Evolutionary conservation across 1,140 invertebrate species (phyloP).

Genomic region (Oncopeltus fasciatus): DNA sequence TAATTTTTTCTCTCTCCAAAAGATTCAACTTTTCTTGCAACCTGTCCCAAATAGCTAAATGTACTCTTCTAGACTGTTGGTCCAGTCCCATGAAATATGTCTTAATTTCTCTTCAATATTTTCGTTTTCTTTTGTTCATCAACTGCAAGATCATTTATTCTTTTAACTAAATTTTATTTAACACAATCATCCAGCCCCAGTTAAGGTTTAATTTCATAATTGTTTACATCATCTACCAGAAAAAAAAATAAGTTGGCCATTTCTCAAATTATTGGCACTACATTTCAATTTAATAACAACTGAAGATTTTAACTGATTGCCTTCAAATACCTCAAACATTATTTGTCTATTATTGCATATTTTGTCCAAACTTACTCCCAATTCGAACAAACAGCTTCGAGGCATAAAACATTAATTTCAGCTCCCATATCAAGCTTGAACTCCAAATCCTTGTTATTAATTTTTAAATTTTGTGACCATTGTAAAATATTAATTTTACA

Average conservation of each 20-base stretch:
- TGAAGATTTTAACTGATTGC: not conserved
- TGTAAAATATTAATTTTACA: not conserved
- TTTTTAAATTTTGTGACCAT: not conserved
- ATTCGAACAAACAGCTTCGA: not conserved
- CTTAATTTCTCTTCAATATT: no score
- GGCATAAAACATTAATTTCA: constrained; percentile 4
- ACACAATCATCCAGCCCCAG: not conserved
- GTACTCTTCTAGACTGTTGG: not conserved
- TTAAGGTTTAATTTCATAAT: no score
- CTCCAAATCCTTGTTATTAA: not conserved
- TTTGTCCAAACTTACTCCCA: not conserved
- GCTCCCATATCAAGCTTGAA: constrained; percentile 13
- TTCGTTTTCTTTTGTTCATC: not conserved
- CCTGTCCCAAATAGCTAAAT: not conserved
- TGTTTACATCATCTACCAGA: no score
- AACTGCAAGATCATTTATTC: not conserved
- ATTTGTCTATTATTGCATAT: not conserved
- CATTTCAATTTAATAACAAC: not conserved
- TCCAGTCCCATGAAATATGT: not conserved
- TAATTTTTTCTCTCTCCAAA: not conserved
- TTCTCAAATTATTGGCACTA: not conserved
- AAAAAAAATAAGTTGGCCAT: no score
- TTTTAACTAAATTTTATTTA: not conserved
- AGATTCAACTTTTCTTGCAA: not conserved
- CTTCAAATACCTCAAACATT: not conserved